Evolutionary conservation across 2,113 vertebrate genomes (phyloP).

Genomic region (Pachypanchax playfairii): DNA sequence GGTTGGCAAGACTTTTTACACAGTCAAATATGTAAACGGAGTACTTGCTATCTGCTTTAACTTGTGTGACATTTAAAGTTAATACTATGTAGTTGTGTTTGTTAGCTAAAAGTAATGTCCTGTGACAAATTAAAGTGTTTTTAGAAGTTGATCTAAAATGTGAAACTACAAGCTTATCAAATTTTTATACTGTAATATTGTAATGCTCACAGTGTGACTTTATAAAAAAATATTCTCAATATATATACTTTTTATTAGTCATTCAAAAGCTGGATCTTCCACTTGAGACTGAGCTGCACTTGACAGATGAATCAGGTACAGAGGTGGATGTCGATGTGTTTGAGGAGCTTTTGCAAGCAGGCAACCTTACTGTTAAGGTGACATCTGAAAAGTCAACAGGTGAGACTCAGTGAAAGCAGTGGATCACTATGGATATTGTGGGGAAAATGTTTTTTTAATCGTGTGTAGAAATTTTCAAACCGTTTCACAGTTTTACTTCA

Average conservation of each 20-base stretch:
- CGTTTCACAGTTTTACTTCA: conserved; percentile 19
- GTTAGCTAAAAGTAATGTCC: neutral
- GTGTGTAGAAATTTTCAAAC: neutral
- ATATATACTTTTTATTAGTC: conserved; percentile 7
- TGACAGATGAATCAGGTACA: conserved; percentile 24
- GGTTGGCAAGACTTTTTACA: conserved; percentile 13
- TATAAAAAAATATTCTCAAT: no score
- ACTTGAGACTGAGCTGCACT: conserved; percentile 15
- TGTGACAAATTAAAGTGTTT: neutral
- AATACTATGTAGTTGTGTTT: conserved; percentile 2
- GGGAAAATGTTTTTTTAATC: neutral
- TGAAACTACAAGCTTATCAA: neutral
- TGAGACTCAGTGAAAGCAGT: conserved; percentile 3
- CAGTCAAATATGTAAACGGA: conserved; percentile 5
- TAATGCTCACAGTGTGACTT: no score
- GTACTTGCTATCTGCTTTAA: neutral
- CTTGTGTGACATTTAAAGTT: neutral
- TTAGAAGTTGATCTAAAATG: neutral
- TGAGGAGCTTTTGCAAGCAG: conserved; percentile 25
- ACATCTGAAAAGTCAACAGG: conserved; percentile 15
- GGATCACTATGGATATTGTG: neutral
- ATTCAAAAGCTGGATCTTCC: conserved; percentile 19
- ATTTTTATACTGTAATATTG: neutral
- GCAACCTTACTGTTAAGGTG: conserved; percentile 21
- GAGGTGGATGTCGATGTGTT: conserved; percentile 12